Evolutionary conservation across 2,797 vertebrate genomes (phyloP).

Genomic region (Acanthurus leucopareius): DNA sequence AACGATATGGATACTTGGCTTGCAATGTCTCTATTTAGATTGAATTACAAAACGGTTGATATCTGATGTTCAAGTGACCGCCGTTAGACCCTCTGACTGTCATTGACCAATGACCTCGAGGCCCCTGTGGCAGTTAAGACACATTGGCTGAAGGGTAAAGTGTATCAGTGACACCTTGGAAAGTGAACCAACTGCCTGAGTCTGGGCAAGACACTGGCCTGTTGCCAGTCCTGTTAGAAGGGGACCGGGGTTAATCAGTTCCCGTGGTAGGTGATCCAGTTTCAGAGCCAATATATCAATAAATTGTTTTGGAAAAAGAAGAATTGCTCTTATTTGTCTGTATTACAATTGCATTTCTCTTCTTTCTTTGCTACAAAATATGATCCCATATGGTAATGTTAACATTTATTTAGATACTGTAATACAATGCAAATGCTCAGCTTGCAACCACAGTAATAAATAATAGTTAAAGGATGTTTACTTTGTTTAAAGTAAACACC

Average conservation of each 20-base stretch:
- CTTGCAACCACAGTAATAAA: conserved; percentile 1
- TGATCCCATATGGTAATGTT: too few relatives aligned
- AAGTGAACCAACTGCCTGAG: conserved; percentile 68
- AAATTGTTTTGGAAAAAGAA: conserved; percentile 35
- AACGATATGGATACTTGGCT: conserved; percentile 71
- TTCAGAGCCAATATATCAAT: conserved; percentile 22
- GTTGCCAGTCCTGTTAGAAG: conserved; percentile 43
- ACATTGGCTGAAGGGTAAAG: conserved; percentile 59
- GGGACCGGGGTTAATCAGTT: conserved; percentile 55
- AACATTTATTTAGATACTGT: background rate
- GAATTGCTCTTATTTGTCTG: conserved; percentile 33
- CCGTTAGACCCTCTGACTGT: conserved; percentile 71
- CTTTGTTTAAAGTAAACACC: conserved; percentile 9
- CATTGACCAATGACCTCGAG: conserved; percentile 43
- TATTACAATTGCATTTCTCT: conserved; percentile 1
- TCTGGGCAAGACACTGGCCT: conserved; percentile 41
- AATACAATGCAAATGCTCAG: background rate
- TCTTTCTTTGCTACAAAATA: background rate
- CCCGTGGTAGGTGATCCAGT: conserved; percentile 39
- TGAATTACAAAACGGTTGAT: conserved; percentile 80
- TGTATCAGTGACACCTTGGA: conserved; percentile 79
- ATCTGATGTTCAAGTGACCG: conserved; percentile 79
- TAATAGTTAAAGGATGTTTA: background rate
- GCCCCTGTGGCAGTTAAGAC: conserved; percentile 56
- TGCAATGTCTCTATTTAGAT: conserved; percentile 68